These are phyloP conservation scores for Gadopsis marmoratus DNA, from an alignment of 2,797 vertebrate species.

Conservation along the genomic window DNA sequence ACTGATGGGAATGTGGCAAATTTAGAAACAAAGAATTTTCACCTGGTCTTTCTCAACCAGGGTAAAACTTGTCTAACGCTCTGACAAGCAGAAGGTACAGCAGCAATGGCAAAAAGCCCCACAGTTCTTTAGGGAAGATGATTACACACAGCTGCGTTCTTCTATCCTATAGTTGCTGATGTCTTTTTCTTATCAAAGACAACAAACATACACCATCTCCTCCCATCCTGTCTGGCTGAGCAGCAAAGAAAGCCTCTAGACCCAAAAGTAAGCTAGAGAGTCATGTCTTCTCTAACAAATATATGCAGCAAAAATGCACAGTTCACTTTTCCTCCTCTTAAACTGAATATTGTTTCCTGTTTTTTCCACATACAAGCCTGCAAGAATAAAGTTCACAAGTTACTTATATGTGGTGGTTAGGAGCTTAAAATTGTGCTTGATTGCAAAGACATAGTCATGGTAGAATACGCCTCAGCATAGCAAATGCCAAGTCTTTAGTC, in stretches of 20 bases:
- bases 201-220: slow-evolving; percentile 58
- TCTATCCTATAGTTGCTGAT: slow-evolving; percentile 40
- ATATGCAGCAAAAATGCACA: neutral
- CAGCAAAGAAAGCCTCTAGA: slow-evolving; percentile 36
- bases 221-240: slow-evolving; percentile 63
- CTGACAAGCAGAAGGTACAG: slow-evolving; percentile 23
- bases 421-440: slow-evolving; percentile 38
- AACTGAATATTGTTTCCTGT: slow-evolving; percentile 12
- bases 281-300: slow-evolving; percentile 10
- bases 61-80: slow-evolving; percentile 24
- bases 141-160: slow-evolving; percentile 22
- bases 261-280: slow-evolving; percentile 32
- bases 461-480: slow-evolving; percentile 37
- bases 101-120: neutral
- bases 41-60: slow-evolving; percentile 30
- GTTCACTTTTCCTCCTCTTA: slow-evolving; percentile 8
- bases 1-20: slow-evolving; percentile 73
- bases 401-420: slow-evolving; percentile 14
- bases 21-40: slow-evolving; percentile 66
- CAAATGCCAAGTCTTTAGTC: slow-evolving; percentile 61
- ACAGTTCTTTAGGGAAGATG: slow-evolving; percentile 24
- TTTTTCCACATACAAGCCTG: slow-evolving; percentile 16
- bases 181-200: slow-evolving; percentile 59
- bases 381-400: slow-evolving; percentile 21
- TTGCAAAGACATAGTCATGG: slow-evolving; percentile 47